Base-by-base conservation (phyloP, 2,797 vertebrate genomes). In the Epinephelus coioides region DNA sequence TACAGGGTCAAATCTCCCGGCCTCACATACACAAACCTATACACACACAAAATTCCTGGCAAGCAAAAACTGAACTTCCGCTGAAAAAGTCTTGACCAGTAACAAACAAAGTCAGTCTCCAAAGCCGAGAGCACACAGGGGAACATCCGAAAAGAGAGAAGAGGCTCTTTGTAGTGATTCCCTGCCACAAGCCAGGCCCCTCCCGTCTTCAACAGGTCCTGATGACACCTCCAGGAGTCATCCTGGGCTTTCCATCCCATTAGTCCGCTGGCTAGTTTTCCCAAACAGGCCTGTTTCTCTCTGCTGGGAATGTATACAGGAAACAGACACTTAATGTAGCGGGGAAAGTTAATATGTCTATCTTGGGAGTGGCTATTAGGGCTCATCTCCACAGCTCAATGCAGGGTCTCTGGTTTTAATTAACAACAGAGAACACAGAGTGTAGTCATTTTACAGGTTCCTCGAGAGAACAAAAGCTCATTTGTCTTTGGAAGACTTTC, bases 291-390 rank as follows among this genome's bases (percentile, higher is more conserved):
- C 61, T 4, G 64, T 82, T 79, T 79, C 64, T 83, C 70, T 84
- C 68, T 61, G 57, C 71, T 53, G 74, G 84, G 86, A 89, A 89
- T 76, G 55, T 87, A 88, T 69, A 89, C 92, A 94, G 93, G 92
- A 95, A 94, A 87, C 72, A 79, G 76, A 70, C 62, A 56, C 84
- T 91, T 93, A 94, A 92, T 90, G 93, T 78, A 85, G 78, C 13
- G 18, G 50, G 83, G 82, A 90, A 90, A 82, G 88, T 81, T 91
- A 88, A 86, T 81, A 73, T 73, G 78, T 89, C 89, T 72, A 81
- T 82, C 77, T 78, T 69, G 82, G 89, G 86, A 92, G 83, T 70
- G 61, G 82, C 68, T 77, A 83, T 83, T 74, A 65, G 82, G 68
- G 81, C 69, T 82, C 79, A 82, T 90, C 81, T 81, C 65, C 66